Conservation (phyloP, 2,113 vertebrate species). For the Pachyramphus minor region DNA sequence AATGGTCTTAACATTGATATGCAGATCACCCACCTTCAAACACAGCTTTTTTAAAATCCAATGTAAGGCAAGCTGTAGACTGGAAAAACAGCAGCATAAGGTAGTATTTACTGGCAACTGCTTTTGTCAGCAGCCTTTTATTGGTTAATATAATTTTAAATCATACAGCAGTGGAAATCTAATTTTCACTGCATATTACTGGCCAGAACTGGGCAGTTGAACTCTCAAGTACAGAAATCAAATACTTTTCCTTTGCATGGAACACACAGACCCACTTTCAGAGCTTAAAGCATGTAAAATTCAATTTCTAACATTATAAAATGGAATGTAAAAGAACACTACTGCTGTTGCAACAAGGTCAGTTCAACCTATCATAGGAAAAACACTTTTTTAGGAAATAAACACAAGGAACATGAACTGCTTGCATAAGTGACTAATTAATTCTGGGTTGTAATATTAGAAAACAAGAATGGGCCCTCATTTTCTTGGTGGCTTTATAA, state of each 20-base stretch:
- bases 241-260: neutral
- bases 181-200: neutral
- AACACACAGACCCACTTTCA: neutral
- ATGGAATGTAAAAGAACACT: neutral
- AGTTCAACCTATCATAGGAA: neutral
- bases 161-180: neutral
- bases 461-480: neutral
- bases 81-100: neutral
- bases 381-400: neutral
- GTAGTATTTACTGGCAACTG: neutral
- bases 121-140: neutral
- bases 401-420: neutral
- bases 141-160: conserved; percentile 6
- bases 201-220: neutral
- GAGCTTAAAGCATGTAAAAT: neutral
- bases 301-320: neutral
- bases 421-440: neutral
- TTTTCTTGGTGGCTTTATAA: neutral
- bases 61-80: neutral
- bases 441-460: neutral
- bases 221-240: neutral
- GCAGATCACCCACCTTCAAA: neutral
- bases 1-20: neutral
- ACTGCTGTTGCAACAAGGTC: neutral
- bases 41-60: neutral